Conservation (phyloP, 1,140 invertebrate genomes). For the Muscidifurax raptorellus region DNA sequence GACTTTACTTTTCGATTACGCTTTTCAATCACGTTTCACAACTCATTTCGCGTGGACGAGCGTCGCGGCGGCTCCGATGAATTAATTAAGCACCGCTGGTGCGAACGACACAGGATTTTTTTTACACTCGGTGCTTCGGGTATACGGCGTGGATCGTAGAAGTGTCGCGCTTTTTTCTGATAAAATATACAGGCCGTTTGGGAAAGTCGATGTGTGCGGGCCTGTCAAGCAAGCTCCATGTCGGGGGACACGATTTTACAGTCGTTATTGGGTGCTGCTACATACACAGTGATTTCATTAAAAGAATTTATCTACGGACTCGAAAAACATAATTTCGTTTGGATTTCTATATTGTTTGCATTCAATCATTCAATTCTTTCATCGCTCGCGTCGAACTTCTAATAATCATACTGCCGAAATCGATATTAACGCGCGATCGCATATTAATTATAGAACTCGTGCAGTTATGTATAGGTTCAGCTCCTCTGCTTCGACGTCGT, state of each 20-base stretch:
- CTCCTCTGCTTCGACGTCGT: background rate
- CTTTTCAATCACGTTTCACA: slow-evolving; percentile 52
- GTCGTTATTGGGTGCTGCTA: background rate
- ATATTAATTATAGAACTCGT: slow-evolving; percentile 44
- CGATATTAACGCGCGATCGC: slow-evolving; percentile 42
- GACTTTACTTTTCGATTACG: slow-evolving; percentile 54
- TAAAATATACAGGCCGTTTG: slow-evolving; percentile 16
- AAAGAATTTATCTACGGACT: background rate
- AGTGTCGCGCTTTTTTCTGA: background rate
- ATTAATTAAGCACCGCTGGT: slow-evolving; percentile 44
- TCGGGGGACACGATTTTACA: background rate
- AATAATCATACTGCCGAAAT: slow-evolving; percentile 2
- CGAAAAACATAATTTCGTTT: too few species aligned
- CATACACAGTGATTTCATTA: too few species aligned
- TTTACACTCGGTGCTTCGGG: background rate
- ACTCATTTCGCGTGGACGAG: slow-evolving; percentile 43
- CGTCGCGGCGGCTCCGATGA: slow-evolving; percentile 23
- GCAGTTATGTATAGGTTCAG: background rate
- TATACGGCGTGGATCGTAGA: background rate
- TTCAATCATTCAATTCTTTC: too few species aligned
- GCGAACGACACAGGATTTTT: background rate
- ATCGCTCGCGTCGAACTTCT: too few species aligned
- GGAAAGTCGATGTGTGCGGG: background rate
- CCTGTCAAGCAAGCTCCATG: background rate
- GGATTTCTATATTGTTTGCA: too few species aligned